Evolutionary conservation across 2,113 vertebrate genomes (phyloP).

Genomic region (Bagarius yarrelli): DNA sequence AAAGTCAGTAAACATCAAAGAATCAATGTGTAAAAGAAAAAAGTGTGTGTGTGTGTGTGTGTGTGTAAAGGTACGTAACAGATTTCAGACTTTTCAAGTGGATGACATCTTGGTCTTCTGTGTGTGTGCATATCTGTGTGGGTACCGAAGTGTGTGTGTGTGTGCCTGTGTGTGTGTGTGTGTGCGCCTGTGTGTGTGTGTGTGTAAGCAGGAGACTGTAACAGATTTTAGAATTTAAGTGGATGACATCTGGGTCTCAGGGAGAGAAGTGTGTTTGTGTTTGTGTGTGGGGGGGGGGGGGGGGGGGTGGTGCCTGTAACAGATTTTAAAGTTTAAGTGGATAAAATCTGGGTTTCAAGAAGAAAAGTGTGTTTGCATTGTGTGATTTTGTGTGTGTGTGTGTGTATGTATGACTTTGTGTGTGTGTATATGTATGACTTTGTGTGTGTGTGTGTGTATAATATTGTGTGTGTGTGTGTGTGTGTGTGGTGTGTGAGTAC

Average conservation of each 20-base stretch:
- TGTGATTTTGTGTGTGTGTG: neutral
- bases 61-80: neutral
- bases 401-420: constrained; percentile 9
- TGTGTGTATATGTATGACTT: neutral
- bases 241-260: neutral
- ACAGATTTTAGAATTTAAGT: neutral
- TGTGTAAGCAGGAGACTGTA: neutral
- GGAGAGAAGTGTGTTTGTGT: neutral
- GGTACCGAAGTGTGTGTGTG: neutral
- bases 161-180: neutral
- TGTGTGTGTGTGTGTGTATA: constrained; percentile 8
- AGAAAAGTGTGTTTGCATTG: neutral
- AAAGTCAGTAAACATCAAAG: neutral
- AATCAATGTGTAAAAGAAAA: neutral
- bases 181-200: neutral
- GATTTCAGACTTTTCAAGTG: neutral
- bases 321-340: neutral
- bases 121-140: neutral
- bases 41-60: neutral
- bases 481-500: constrained; percentile 53
- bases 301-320: neutral
- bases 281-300: neutral
- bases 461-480: neutral
- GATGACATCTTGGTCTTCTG: neutral
- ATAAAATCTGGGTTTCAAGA: neutral